phyloP scores from a whole-genome alignment of 2,113 vertebrate species.

The Sorex araneus region DNA sequence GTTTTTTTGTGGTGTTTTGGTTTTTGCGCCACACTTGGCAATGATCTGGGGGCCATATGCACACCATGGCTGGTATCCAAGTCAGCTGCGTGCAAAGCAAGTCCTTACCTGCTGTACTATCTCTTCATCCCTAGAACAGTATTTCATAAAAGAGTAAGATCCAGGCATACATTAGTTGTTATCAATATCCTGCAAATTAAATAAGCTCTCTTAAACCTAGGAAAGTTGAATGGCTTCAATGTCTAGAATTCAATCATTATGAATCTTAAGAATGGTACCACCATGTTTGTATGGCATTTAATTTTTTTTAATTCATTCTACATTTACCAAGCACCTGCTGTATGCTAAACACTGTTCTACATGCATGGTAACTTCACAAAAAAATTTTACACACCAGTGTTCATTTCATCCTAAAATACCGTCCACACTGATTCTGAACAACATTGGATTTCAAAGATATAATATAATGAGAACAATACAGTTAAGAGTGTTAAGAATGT shows the following conservation, averaged over 20 bases:
- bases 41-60: too few relatives aligned
- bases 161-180: neutral
- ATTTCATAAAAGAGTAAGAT: neutral
- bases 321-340: neutral
- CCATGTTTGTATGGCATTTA: neutral
- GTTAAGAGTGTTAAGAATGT: neutral
- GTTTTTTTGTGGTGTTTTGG: too few relatives aligned
- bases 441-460: constrained; percentile 41
- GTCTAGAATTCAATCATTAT: neutral
- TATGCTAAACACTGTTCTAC: neutral
- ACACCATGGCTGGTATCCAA: too few relatives aligned
- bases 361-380: constrained; percentile 24
- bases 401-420: constrained; percentile 53
- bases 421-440: neutral
- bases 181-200: constrained; percentile 5
- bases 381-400: neutral
- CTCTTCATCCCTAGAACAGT: neutral
- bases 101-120: too few relatives aligned
- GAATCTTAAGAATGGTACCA: constrained; percentile 48
- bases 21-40: too few relatives aligned
- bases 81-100: too few relatives aligned
- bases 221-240: constrained; percentile 14
- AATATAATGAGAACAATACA: constrained; percentile 17
- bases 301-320: constrained; percentile 13
- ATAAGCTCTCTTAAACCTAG: constrained; percentile 29